A percentile compares a stretch with the other conserved stretches of the same genome.
phyloP scores from a whole-genome alignment of 1,140 invertebrate species.

The Heliconius hewitsoni region DNA sequence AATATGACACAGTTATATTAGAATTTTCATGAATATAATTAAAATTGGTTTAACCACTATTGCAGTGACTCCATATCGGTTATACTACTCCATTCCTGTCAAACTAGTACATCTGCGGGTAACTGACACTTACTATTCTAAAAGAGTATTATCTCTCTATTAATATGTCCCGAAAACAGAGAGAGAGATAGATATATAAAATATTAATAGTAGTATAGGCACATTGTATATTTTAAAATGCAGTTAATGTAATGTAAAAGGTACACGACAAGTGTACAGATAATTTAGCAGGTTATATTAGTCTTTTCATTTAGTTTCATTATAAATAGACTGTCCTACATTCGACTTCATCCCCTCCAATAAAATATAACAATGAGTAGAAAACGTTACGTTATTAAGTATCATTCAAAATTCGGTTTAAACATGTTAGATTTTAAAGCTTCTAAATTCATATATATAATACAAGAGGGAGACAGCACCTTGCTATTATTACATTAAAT shows the following conservation, averaged over 20 bases:
- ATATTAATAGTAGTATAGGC: constrained; percentile 42
- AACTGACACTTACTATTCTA: constrained; percentile 38
- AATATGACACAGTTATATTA: constrained; percentile 21
- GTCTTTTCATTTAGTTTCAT: constrained; percentile 35
- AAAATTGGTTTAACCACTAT: constrained; percentile 17
- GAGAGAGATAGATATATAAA: constrained; percentile 35
- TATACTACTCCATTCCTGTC: not conserved
- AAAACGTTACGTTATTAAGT: constrained; percentile 31
- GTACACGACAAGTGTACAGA: constrained; percentile 32
- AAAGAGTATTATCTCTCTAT: constrained; percentile 28
- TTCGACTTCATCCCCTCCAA: constrained; percentile 4
- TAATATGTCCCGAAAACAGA: constrained; percentile 33
- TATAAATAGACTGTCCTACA: constrained; percentile 24
- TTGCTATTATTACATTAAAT: constrained; percentile 65
- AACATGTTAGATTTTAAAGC: constrained; percentile 66
- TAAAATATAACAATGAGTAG: constrained; percentile 28
- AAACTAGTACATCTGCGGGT: constrained; percentile 27
- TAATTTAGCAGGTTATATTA: constrained; percentile 35
- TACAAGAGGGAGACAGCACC: constrained; percentile 71
- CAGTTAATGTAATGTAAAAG: constrained; percentile 31
- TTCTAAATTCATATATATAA: constrained; percentile 58
- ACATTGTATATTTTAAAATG: constrained; percentile 41
- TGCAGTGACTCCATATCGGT: constrained; percentile 16
- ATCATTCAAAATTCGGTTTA: constrained; percentile 62
- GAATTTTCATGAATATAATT: constrained; percentile 8